Evolutionary conservation across 1,140 invertebrate species (phyloP).

Genomic region (Pararge aegeria): DNA sequence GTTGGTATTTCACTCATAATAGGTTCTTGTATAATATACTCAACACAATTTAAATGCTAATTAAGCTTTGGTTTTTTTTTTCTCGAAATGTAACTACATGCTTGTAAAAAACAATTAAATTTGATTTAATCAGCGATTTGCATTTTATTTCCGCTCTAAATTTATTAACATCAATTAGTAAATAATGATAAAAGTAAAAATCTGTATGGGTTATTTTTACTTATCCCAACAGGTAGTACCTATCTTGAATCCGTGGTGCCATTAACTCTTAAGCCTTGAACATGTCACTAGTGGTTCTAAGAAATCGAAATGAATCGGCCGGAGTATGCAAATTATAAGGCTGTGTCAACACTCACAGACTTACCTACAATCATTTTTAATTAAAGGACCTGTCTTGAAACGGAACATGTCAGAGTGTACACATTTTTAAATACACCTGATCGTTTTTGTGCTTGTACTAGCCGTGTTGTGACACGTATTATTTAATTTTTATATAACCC

Average conservation of each 20-base stretch:
- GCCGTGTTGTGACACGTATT: background rate
- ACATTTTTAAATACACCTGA: background rate
- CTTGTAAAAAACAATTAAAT: background rate
- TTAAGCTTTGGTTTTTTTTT: background rate
- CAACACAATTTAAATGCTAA: background rate
- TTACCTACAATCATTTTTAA: conserved; percentile 7
- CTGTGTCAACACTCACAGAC: background rate
- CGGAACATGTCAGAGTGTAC: background rate
- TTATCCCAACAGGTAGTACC: background rate
- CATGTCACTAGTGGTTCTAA: background rate
- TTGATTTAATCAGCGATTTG: background rate
- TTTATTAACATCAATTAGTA: background rate
- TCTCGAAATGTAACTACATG: background rate
- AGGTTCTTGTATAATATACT: too few species aligned
- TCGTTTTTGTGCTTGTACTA: background rate
- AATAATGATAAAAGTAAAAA: background rate
- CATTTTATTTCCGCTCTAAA: background rate
- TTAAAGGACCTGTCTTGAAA: conserved; percentile 1
- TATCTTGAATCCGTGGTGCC: too few species aligned
- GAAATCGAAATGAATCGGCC: background rate
- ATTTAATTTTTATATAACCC: too few species aligned
- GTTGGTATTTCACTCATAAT: too few species aligned
- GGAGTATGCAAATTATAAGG: background rate
- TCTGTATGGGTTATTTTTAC: background rate
- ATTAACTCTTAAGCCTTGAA: too few species aligned